Conservation (phyloP, 2,113 vertebrate genomes). For the Podilymbus podiceps region DNA sequence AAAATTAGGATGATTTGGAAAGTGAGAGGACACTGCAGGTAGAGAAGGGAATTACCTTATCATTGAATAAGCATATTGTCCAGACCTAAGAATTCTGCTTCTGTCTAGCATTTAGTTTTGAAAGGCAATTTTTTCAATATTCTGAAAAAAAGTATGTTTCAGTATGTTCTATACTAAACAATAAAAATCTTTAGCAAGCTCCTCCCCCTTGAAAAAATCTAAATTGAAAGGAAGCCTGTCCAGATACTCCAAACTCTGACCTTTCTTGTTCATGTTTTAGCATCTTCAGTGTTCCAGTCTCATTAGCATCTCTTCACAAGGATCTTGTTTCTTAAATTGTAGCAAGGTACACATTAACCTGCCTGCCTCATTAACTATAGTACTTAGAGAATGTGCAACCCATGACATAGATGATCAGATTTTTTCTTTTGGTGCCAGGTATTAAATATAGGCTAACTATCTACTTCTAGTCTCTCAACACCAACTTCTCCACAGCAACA, state of each 20-base stretch:
- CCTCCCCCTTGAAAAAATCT: background rate
- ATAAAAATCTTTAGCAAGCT: background rate
- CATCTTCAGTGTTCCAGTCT: background rate
- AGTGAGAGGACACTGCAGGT: background rate
- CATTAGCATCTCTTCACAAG: background rate
- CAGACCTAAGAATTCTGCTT: background rate
- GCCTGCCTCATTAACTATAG: background rate
- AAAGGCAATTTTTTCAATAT: background rate
- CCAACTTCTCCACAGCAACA: background rate
- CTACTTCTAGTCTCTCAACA: background rate
- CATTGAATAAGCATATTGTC: background rate
- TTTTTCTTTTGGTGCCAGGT: background rate
- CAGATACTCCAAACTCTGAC: background rate
- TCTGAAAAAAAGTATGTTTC: background rate
- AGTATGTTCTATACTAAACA: background rate
- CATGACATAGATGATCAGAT: background rate
- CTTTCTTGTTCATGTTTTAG: background rate
- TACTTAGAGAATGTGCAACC: background rate
- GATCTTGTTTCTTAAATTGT: background rate
- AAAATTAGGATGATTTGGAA: background rate
- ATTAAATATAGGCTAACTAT: background rate
- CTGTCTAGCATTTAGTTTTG: background rate
- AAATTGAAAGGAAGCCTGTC: background rate
- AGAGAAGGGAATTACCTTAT: background rate
- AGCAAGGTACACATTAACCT: background rate